These are phyloP conservation scores for Pachyrhynchus sulphureomaculatus DNA, from an alignment of 1,140 invertebrate genomes.

Conservation along the genomic window DNA sequence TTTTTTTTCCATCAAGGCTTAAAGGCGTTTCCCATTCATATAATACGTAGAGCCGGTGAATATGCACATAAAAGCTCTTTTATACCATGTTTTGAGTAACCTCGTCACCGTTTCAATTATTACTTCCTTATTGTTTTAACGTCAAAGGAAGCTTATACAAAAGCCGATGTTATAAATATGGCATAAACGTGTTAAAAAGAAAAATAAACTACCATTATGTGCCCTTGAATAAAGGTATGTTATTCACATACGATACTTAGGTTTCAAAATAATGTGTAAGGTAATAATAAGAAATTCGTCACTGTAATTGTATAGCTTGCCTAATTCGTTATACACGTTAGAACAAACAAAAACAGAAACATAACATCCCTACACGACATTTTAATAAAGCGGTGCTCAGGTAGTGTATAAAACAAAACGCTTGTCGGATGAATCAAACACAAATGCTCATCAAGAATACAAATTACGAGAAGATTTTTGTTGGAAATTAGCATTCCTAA, in stretches of 20 bases:
- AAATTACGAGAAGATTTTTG: constrained; percentile 30
- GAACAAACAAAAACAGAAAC: not conserved
- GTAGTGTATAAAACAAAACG: constrained; percentile 29
- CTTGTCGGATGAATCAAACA: constrained; percentile 27
- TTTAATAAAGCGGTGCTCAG: constrained; percentile 25
- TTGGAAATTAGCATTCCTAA: constrained; percentile 31
- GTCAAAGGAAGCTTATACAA: no score
- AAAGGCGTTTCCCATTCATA: no score
- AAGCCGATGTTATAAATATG: no score
- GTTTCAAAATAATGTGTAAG: no score
- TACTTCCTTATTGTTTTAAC: not conserved
- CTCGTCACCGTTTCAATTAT: not conserved
- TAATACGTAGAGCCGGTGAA: no score
- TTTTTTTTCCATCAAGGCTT: no score
- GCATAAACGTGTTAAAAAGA: no score
- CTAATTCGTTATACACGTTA: not conserved
- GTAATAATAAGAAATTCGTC: not conserved
- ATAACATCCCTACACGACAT: not conserved
- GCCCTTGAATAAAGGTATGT: no score
- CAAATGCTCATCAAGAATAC: constrained; percentile 30
- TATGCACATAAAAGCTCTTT: no score
- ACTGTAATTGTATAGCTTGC: not conserved
- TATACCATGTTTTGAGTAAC: no score
- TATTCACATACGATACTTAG: no score
- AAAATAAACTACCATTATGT: no score